These are phyloP conservation scores for Stigmatopora argus DNA, from an alignment of 2,113 vertebrate genomes.

Conservation along the genomic window DNA sequence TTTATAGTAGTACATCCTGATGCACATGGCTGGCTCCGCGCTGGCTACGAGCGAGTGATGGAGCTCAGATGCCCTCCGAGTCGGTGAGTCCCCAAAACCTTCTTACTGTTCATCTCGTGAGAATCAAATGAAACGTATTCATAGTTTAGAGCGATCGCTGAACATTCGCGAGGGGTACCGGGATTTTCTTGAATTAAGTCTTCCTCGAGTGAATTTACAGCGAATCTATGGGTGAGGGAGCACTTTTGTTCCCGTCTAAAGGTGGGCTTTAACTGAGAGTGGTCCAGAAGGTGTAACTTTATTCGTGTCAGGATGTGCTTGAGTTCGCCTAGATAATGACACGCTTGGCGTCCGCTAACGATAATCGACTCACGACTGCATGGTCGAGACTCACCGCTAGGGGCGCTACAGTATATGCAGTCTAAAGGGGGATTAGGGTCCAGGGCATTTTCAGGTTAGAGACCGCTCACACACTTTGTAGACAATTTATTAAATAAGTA, in stretches of 20 bases:
- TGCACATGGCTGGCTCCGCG: slow-evolving; percentile 2
- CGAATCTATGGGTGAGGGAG: not conserved
- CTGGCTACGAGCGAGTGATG: not conserved
- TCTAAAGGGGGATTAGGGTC: not conserved
- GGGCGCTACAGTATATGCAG: not conserved
- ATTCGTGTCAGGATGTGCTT: not conserved
- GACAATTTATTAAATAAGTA: not conserved
- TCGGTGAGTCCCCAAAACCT: not conserved
- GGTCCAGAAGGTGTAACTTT: not conserved
- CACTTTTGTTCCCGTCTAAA: not conserved
- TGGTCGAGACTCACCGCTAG: not conserved
- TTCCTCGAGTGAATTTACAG: not conserved
- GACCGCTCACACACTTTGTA: too few species aligned
- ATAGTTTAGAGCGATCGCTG: not conserved
- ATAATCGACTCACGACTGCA: not conserved
- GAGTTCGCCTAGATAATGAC: not conserved
- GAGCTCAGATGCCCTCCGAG: not conserved
- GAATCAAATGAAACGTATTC: too few species aligned
- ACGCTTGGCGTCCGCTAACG: slow-evolving; percentile 4
- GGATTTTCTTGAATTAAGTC: not conserved
- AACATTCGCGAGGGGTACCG: not conserved
- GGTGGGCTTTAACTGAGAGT: not conserved
- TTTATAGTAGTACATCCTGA: not conserved
- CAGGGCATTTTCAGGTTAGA: too few species aligned
- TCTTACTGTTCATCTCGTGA: too few species aligned